Percentiles rank a stretch among this genome's conserved stretches.
Conservation (phyloP, 1,140 invertebrate genomes). For the Uloborus diversus region DNA sequence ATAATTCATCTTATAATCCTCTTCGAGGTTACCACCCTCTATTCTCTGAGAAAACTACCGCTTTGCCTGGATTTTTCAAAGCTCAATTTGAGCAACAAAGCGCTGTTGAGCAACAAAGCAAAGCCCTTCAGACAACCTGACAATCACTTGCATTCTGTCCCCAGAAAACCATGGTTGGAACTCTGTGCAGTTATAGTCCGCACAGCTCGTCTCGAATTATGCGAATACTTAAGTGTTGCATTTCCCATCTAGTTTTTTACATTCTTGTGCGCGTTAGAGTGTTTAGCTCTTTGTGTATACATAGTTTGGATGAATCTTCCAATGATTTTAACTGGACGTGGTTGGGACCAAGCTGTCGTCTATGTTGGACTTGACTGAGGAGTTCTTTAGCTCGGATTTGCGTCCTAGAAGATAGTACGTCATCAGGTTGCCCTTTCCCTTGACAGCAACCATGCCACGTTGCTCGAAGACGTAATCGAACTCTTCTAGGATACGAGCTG, state of each 20-base stretch:
- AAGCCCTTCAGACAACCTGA: too few relatives aligned
- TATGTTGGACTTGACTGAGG: constrained; percentile 22
- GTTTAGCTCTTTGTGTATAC: constrained; percentile 13
- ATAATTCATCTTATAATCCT: too few relatives aligned
- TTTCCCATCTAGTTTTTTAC: constrained; percentile 9
- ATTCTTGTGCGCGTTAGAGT: constrained; percentile 33
- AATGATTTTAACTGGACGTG: constrained; percentile 21
- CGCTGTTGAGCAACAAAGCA: too few relatives aligned
- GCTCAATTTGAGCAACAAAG: too few relatives aligned
- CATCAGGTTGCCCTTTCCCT: constrained; percentile 94
- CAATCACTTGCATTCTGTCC: too few relatives aligned
- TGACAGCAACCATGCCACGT: constrained; percentile 88
- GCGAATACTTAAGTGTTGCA: too few relatives aligned
- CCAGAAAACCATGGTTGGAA: too few relatives aligned
- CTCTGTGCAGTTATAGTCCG: too few relatives aligned
- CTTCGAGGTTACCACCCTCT: too few relatives aligned
- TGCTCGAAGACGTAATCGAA: constrained; percentile 93
- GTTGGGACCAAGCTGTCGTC: neutral
- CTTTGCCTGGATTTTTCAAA: too few relatives aligned
- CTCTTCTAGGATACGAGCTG: constrained; percentile 81
- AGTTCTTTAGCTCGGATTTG: constrained; percentile 44
- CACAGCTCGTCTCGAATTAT: too few relatives aligned
- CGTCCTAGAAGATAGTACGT: constrained; percentile 87
- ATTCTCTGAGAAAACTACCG: too few relatives aligned
- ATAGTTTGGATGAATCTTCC: neutral